These are phyloP conservation scores for Parnassius glacialis DNA, from an alignment of 2,888 invertebrate genomes.

Conservation along the genomic window DNA sequence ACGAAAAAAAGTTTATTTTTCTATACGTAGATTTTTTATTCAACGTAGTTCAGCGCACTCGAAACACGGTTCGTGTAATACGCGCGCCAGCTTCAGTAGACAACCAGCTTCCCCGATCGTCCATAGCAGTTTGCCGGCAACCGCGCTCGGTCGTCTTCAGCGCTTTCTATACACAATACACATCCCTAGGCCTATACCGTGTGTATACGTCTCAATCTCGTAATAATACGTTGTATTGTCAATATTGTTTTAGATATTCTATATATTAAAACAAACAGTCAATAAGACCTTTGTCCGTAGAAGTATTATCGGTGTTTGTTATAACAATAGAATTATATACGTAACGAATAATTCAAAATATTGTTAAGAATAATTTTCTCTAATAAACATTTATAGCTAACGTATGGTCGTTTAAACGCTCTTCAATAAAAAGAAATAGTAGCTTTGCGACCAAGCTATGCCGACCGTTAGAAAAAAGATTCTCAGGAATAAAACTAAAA, in stretches of 20 bases:
- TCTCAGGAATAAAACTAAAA: no score
- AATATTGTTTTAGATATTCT: background rate
- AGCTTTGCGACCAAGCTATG: no score
- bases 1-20: background rate
- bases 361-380: no score
- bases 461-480: no score
- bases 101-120: slow-evolving; percentile 6
- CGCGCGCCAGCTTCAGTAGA: background rate
- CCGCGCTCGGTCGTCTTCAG: slow-evolving; percentile 1
- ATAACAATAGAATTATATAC: background rate
- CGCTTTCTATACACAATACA: background rate
- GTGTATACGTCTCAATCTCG: background rate
- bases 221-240: background rate
- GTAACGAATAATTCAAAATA: no score
- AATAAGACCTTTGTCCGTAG: background rate
- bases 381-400: no score
- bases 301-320: background rate
- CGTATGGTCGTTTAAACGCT: no score
- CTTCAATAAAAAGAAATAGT: no score
- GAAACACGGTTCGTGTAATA: background rate
- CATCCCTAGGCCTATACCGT: slow-evolving; percentile 5
- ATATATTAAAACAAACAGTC: background rate
- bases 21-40: background rate
- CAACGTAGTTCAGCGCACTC: slow-evolving; percentile 5
- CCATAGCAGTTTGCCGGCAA: slow-evolving; percentile 14